Evolutionary conservation across 2,113 vertebrate genomes (phyloP).

Genomic region (Gnathochromis pfefferi): DNA sequence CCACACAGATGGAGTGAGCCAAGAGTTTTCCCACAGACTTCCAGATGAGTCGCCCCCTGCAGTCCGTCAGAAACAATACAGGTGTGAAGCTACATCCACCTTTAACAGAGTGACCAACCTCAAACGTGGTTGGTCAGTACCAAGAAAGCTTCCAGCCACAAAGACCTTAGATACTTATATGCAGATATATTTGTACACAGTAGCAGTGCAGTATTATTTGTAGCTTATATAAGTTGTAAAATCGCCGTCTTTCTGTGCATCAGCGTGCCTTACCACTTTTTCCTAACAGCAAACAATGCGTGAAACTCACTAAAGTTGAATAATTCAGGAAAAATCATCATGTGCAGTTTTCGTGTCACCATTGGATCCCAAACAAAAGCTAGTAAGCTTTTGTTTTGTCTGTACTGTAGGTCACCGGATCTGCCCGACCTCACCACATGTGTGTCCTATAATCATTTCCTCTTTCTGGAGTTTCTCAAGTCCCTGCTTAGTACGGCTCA

Average conservation of each 20-base stretch:
- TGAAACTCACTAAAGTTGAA: background rate
- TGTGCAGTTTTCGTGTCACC: background rate
- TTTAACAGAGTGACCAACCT: background rate
- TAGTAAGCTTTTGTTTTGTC: background rate
- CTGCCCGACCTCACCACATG: background rate
- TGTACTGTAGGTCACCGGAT: background rate
- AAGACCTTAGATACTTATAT: background rate
- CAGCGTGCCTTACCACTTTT: too few species aligned
- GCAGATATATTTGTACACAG: background rate
- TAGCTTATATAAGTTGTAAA: background rate
- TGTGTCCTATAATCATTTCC: background rate
- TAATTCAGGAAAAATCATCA: background rate
- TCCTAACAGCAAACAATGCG: background rate
- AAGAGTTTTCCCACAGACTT: background rate
- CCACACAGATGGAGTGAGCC: background rate
- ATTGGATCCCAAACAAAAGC: background rate
- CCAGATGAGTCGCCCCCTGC: background rate
- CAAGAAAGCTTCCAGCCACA: background rate
- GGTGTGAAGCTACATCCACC: background rate
- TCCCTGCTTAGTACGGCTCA: background rate
- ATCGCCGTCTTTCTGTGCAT: rapidly evolving
- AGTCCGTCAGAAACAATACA: rapidly evolving
- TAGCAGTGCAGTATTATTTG: background rate
- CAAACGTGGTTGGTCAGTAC: background rate
- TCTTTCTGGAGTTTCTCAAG: background rate